Percentiles rank a stretch among this genome's conserved stretches.
phyloP scores from a whole-genome alignment of 2,888 invertebrate species.

The Ernsta delagoae region DNA sequence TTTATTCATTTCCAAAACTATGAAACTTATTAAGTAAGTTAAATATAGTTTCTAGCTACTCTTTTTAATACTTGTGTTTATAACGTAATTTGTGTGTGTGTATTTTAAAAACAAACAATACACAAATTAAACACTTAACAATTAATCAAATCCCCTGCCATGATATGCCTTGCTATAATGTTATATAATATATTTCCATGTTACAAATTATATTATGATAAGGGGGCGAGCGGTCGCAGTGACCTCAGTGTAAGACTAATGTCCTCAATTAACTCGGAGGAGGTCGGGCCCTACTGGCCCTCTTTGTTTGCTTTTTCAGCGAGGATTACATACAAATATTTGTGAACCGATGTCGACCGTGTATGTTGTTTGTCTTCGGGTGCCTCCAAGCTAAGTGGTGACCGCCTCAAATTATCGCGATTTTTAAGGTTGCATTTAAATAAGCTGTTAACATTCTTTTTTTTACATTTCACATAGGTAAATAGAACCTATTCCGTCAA shows the following conservation, averaged over 20 bases:
- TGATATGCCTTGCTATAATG: not conserved
- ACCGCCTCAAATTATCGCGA: constrained; percentile 14
- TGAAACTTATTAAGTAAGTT: too few relatives aligned
- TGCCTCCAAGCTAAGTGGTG: constrained; percentile 25
- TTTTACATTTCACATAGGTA: too few relatives aligned
- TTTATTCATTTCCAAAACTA: too few relatives aligned
- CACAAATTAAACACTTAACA: not conserved
- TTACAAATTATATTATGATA: constrained; percentile 77
- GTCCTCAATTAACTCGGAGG: constrained; percentile 71
- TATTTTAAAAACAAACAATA: not conserved
- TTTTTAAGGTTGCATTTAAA: not conserved
- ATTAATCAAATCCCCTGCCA: not conserved
- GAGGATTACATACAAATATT: constrained; percentile 63
- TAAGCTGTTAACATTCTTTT: not conserved
- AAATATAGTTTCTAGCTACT: too few relatives aligned
- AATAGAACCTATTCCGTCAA: too few relatives aligned
- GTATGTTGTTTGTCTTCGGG: constrained; percentile 47
- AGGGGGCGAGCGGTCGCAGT: constrained; percentile 56
- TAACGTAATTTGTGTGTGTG: too few relatives aligned
- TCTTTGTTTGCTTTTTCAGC: constrained; percentile 70
- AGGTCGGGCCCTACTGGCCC: constrained; percentile 56
- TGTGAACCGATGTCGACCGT: constrained; percentile 47
- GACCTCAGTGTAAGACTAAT: constrained; percentile 72
- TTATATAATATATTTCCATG: constrained; percentile 59
- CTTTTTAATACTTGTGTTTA: too few relatives aligned